Evolutionary conservation across 2,888 invertebrate species (phyloP).

Genomic region (Mythimna albipuncta): DNA sequence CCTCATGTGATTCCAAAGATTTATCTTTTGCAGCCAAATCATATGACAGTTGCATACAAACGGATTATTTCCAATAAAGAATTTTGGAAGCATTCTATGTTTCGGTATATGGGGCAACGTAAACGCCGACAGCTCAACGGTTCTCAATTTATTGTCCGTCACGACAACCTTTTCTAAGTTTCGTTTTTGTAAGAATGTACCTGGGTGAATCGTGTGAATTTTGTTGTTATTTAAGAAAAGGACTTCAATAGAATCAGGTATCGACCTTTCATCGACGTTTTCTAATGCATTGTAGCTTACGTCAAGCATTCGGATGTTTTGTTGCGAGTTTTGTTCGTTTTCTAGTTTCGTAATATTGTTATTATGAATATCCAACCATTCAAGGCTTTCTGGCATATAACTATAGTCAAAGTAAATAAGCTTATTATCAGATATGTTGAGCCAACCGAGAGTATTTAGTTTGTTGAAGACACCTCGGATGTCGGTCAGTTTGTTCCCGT

Average conservation of each 20-base stretch:
- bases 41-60: constrained; percentile 96
- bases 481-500: constrained; percentile 94
- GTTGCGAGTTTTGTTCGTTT: constrained; percentile 93
- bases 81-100: constrained; percentile 93
- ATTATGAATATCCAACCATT: constrained; percentile 95
- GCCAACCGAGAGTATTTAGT: constrained; percentile 93
- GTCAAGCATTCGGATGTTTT: constrained; percentile 94
- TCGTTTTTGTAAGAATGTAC: constrained; percentile 93
- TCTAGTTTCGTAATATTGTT: constrained; percentile 94
- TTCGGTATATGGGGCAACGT: constrained; percentile 92
- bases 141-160: constrained; percentile 93
- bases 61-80: constrained; percentile 95
- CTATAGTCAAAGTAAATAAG: constrained; percentile 95
- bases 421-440: constrained; percentile 95
- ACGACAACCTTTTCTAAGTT: constrained; percentile 94
- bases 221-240: constrained; percentile 94
- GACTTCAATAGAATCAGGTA: constrained; percentile 94
- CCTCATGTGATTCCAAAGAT: constrained; percentile 93
- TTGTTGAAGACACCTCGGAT: constrained; percentile 94
- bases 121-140: constrained; percentile 93
- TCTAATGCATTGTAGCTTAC: constrained; percentile 94
- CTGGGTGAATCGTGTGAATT: constrained; percentile 93
- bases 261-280: constrained; percentile 92
- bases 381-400: constrained; percentile 93
- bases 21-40: constrained; percentile 96